A percentile compares a stretch with the other conserved stretches of the same genome.
These are phyloP conservation scores for Megaceryle alcyon DNA, from an alignment of 2,797 vertebrate genomes.

Conservation along the genomic window DNA sequence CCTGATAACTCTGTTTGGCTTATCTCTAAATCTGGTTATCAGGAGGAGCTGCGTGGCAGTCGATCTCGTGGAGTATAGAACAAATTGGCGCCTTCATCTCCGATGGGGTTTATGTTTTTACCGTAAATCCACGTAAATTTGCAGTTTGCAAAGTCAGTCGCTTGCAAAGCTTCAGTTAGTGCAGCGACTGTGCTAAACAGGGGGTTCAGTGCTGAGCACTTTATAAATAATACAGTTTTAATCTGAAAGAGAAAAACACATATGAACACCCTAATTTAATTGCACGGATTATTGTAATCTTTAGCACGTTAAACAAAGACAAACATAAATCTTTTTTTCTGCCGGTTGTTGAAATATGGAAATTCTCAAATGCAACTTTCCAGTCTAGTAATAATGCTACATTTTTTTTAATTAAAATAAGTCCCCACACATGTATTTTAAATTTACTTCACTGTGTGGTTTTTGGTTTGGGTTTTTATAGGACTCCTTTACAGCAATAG, in stretches of 20 bases:
- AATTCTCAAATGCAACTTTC: conserved; percentile 19
- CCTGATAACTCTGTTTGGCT: background rate
- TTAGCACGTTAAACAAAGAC: background rate
- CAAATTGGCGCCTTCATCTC: too few species aligned
- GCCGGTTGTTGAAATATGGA: background rate
- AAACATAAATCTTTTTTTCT: too few species aligned
- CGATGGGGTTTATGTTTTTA: too few species aligned
- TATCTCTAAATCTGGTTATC: background rate
- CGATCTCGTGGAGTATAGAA: too few species aligned
- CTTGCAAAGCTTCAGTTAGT: background rate
- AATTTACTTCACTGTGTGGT: background rate
- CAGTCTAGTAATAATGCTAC: background rate
- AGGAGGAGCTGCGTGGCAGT: background rate
- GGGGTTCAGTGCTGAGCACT: background rate
- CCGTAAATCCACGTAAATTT: background rate
- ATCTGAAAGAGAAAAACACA: background rate
- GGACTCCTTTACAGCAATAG: background rate
- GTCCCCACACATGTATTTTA: background rate
- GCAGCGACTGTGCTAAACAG: background rate
- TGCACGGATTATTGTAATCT: background rate
- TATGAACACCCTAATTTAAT: background rate
- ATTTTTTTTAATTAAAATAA: background rate
- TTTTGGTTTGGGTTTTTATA: background rate
- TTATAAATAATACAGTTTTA: background rate
- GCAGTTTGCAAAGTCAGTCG: background rate